Evolutionary conservation across 1,140 invertebrate species (phyloP).

Genomic region (Apocrypta bakeri): DNA sequence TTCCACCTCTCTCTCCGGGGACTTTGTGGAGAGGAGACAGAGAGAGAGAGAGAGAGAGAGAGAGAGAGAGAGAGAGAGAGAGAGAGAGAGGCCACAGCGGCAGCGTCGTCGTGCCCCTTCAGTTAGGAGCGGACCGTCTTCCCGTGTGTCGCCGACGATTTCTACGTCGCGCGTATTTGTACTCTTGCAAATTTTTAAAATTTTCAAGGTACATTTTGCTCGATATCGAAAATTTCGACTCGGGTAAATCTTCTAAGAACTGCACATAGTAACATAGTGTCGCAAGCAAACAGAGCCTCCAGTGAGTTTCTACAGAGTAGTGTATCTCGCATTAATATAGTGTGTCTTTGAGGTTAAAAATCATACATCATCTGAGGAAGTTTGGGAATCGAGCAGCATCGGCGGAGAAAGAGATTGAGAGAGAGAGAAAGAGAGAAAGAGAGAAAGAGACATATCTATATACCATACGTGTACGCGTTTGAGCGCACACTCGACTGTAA

Average conservation of each 20-base stretch:
- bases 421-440: background rate
- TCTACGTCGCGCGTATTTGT: background rate
- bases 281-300: too few species aligned
- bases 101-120: conserved; percentile 18
- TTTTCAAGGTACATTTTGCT: too few species aligned
- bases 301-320: too few species aligned
- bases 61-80: too few species aligned
- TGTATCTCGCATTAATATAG: too few species aligned
- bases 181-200: background rate
- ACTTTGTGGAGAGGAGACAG: background rate
- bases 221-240: too few species aligned
- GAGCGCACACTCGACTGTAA: background rate
- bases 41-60: too few species aligned
- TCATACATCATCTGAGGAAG: too few species aligned
- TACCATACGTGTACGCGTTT: background rate
- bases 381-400: too few species aligned
- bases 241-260: too few species aligned
- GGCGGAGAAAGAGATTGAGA: background rate
- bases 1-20: conserved; percentile 40
- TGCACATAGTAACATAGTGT: too few species aligned
- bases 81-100: background rate
- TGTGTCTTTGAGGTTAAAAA: too few species aligned
- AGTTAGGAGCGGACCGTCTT: conserved; percentile 48
- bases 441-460: background rate
- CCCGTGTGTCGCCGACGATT: conserved; percentile 25